Percentiles rank a stretch among this genome's conserved stretches.
Conservation (phyloP, 2,888 invertebrate species). For the Tanaodytes sp. region DNA sequence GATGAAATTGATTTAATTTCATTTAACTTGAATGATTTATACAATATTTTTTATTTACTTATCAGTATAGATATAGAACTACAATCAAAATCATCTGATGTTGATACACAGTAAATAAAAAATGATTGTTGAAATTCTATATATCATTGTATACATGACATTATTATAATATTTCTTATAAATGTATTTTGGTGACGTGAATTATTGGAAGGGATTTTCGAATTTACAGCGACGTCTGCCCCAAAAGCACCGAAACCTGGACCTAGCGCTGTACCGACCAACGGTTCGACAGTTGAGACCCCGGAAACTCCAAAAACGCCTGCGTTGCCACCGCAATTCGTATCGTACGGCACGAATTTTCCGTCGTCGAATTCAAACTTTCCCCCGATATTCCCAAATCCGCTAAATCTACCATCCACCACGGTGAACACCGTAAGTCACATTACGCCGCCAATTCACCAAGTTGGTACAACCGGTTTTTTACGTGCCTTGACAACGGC, state of each 20-base stretch:
- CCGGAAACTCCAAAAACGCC: conserved; percentile 65
- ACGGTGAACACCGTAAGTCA: conserved; percentile 69
- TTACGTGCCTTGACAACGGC: conserved; percentile 28
- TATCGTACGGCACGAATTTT: conserved; percentile 66
- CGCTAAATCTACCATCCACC: conserved; percentile 70
- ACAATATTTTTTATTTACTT: too few relatives aligned
- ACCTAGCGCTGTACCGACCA: conserved; percentile 60
- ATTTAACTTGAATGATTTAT: too few relatives aligned
- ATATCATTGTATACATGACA: too few relatives aligned
- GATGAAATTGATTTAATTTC: background rate
- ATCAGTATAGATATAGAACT: too few relatives aligned
- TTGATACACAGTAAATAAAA: too few relatives aligned
- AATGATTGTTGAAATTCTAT: too few relatives aligned
- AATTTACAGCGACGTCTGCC: too few relatives aligned
- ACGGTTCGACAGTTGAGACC: conserved; percentile 64
- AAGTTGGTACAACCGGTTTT: conserved; percentile 25
- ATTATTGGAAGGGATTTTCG: too few relatives aligned
- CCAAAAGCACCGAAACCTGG: conserved; percentile 66
- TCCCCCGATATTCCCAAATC: conserved; percentile 69
- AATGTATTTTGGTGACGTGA: too few relatives aligned
- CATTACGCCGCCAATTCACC: conserved; percentile 49
- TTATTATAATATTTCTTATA: too few relatives aligned
- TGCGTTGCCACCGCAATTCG: conserved; percentile 64
- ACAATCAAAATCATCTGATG: too few relatives aligned
- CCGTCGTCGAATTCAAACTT: conserved; percentile 61